Base-by-base conservation (phyloP, 2,797 vertebrate species). In the Netta rufina region DNA sequence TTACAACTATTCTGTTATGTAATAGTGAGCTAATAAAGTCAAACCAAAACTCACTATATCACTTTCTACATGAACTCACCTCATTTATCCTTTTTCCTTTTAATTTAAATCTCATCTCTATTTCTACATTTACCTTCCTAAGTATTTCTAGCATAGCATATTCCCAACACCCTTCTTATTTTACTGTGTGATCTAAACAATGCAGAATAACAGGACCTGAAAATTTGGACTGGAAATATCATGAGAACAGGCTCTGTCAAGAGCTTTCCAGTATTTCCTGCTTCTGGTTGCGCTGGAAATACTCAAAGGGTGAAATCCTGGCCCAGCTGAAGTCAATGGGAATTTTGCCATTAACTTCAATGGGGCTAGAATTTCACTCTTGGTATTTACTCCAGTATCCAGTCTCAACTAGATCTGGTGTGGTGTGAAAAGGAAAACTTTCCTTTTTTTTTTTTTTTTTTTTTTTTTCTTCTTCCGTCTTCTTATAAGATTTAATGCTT, bases 21-120 rank as follows among this genome's bases (percentile, higher is more conserved):
- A 97, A 97, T 91, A 96, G 95, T 87, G 92, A 97, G 91, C 92
- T 96, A 97, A 96, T 97, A 97, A 97, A 96, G 87, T 95, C 86
- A 94, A 88, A 92, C 96, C 89, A 87, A 96, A 96, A 73, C 93
- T 93, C 90, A 94, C 93, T 97, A 93, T 91, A 96, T 96, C 95
- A 96, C 81, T 81, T 88, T 89, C 88, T 93, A 47, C 65, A 36
- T 83, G 62, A 93, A 93, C 88, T 93, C 95, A 96, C 94, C 92
- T 94, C 93, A 96, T 97, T 95, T 90, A 92, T 97, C 84, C 91
- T 90, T 94, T 72, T 85, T 39, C 76, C 36, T 22, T 94, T 95
- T 96, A 96, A 96, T 96, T 95, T 96, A 94, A 96, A 96, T 96
- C 91, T 92, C 90, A 94, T 94, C 92, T 95, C 89, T 93, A 96